Conservation (phyloP, 2,797 vertebrate species). For the Pelodytes ibericus region DNA sequence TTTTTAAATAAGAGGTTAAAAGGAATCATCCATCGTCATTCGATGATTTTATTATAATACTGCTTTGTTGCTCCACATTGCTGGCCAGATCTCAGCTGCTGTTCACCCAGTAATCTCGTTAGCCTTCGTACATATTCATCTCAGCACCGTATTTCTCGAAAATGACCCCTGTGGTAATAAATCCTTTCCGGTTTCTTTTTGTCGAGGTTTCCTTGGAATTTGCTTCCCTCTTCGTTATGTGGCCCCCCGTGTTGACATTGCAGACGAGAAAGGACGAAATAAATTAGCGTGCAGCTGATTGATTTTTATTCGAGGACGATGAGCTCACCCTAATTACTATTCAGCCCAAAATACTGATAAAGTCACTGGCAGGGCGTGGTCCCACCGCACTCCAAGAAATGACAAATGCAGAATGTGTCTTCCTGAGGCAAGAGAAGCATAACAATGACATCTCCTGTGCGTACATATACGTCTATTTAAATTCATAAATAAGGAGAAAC, state of each 20-base stretch:
- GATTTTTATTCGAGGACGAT: background rate
- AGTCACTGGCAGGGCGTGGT: conserved; percentile 17
- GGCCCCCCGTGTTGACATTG: conserved; percentile 15
- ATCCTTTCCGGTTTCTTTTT: background rate
- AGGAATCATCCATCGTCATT: no score
- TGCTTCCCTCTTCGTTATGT: background rate
- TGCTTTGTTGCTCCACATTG: no score
- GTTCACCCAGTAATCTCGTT: no score
- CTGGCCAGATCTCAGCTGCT: no score
- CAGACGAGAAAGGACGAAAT: conserved; percentile 8
- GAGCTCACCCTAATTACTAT: conserved; percentile 17
- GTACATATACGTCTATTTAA: no score
- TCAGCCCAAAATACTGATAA: conserved; percentile 17
- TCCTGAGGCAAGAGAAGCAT: background rate
- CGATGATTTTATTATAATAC: no score
- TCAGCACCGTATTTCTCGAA: background rate
- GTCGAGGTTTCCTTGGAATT: background rate
- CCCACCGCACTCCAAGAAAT: background rate
- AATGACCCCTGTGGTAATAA: background rate
- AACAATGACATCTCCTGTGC: no score
- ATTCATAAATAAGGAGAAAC: no score
- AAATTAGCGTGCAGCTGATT: conserved; percentile 8
- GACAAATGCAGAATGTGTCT: conserved; percentile 1
- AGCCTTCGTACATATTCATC: no score
- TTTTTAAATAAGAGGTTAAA: no score